phyloP scores from a whole-genome alignment of 2,113 vertebrate species.

The Bos javanicus region DNA sequence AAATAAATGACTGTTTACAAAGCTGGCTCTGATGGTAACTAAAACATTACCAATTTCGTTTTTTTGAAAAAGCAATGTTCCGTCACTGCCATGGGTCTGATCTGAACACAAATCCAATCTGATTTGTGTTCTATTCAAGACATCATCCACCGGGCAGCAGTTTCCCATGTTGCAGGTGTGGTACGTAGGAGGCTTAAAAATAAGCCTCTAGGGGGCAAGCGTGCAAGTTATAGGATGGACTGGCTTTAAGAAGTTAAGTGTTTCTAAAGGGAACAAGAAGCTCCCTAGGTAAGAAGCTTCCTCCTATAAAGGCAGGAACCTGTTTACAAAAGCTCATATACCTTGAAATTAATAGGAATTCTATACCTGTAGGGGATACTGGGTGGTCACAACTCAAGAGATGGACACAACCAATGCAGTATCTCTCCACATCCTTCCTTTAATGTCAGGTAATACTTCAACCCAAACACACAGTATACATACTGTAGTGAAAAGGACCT shows the following conservation, averaged over 20 bases:
- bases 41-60: constrained; percentile 54
- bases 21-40: constrained; percentile 45
- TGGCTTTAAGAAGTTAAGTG: neutral
- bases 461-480: constrained; percentile 55
- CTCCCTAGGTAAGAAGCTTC: neutral
- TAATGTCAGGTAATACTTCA: constrained; percentile 69
- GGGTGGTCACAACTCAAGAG: neutral
- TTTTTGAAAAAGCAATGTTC: constrained; percentile 32
- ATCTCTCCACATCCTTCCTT: constrained; percentile 66
- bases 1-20: constrained; percentile 41
- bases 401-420: constrained; percentile 36
- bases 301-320: neutral
- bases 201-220: neutral
- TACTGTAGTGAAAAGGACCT: constrained; percentile 58
- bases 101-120: neutral
- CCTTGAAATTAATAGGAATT: constrained; percentile 27
- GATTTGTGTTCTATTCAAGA: neutral
- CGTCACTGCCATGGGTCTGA: neutral
- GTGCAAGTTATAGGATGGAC: neutral
- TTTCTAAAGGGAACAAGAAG: neutral
- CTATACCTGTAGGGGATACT: neutral
- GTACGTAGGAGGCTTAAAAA: neutral
- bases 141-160: neutral
- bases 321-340: neutral
- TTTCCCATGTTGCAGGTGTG: neutral